Percentiles rank a stretch among this genome's conserved stretches.
phyloP scores from a whole-genome alignment of 2,113 vertebrate species.

The Tauraco erythrolophus region DNA sequence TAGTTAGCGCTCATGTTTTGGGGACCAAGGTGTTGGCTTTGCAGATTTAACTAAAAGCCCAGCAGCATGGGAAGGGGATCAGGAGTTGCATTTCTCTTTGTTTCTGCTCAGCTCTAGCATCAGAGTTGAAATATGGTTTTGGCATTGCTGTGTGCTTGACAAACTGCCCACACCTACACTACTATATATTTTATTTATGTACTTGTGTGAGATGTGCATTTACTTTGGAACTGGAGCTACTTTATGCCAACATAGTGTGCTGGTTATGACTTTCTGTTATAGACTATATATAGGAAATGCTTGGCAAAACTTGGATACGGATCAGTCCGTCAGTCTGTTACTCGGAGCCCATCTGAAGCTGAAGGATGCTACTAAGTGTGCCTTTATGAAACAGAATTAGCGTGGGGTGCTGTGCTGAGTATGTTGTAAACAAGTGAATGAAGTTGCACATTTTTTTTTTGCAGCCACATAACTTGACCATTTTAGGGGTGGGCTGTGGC shows the following conservation, averaged over 20 bases:
- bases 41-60: not conserved
- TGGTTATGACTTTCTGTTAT: not conserved
- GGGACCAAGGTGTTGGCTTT: not conserved
- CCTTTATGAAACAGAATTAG: not conserved
- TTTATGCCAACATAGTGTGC: not conserved
- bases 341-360: not conserved
- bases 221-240: not conserved
- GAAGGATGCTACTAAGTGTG: not conserved
- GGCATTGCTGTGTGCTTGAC: not conserved
- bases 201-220: not conserved
- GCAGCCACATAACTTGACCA: not conserved
- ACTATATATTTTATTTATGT: rapidly evolving
- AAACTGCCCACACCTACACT: not conserved
- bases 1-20: rapidly evolving
- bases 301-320: not conserved
- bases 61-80: not conserved
- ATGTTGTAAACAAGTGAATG: not conserved
- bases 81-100: not conserved
- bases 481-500: not conserved
- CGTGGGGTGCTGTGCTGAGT: not conserved
- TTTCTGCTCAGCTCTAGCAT: not conserved
- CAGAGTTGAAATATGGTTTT: not conserved
- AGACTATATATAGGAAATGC: not conserved
- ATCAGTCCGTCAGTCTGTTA: not conserved
- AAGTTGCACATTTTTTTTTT: not conserved